These are phyloP conservation scores for Lucilia cuprina DNA, from an alignment of 1,140 invertebrate genomes.

Conservation along the genomic window DNA sequence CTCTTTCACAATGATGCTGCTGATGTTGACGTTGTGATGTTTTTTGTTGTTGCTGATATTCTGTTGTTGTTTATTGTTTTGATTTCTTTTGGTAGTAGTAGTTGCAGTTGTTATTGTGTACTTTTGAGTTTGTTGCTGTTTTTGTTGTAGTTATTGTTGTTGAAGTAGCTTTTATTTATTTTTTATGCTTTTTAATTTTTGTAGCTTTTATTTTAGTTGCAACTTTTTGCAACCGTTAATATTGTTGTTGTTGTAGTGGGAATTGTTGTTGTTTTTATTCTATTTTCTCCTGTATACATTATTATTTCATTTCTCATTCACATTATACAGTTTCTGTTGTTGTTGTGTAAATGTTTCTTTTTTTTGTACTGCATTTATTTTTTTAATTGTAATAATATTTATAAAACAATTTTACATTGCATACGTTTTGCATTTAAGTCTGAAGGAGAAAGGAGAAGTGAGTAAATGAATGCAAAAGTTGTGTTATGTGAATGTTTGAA, in stretches of 20 bases:
- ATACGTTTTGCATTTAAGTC: background rate
- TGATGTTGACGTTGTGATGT: background rate
- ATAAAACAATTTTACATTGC: slow-evolving; percentile 17
- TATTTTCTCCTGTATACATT: slow-evolving; percentile 22
- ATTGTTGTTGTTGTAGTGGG: slow-evolving; percentile 19
- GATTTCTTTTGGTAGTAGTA: too few species aligned
- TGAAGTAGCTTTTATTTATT: slow-evolving; percentile 30
- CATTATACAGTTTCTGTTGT: background rate
- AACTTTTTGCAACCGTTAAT: background rate
- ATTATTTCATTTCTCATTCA: slow-evolving; percentile 13
- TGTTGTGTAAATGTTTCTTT: background rate
- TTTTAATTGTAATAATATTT: slow-evolving; percentile 27
- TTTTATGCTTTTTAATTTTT: slow-evolving; percentile 31
- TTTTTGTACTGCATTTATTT: background rate
- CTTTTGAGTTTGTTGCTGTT: slow-evolving; percentile 32
- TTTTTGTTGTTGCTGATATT: background rate
- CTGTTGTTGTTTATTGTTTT: background rate
- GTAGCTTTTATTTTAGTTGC: background rate
- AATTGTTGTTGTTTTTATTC: slow-evolving; percentile 16
- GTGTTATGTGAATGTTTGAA: background rate
- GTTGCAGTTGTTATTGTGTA: slow-evolving; percentile 3
- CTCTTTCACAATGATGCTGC: background rate
- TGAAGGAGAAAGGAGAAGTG: background rate
- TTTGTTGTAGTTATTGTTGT: slow-evolving; percentile 29
- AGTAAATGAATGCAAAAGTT: background rate